Conservation (phyloP, 2,113 vertebrate genomes). For the Gallinago undulata region DNA sequence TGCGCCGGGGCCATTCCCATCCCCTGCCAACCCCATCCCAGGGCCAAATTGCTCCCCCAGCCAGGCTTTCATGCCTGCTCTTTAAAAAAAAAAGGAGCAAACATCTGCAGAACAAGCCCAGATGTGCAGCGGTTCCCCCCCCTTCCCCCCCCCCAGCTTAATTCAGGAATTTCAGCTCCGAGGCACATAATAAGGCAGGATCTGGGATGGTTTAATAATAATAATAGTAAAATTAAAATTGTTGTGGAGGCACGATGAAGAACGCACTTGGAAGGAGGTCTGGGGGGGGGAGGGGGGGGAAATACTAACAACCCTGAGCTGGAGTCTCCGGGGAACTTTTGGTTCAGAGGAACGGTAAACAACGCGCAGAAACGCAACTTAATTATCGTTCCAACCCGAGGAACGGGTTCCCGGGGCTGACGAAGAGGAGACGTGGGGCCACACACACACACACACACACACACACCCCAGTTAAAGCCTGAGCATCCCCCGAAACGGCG, state of each 20-base stretch:
- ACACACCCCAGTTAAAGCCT: accelerated
- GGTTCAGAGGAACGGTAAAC: slow-evolving; percentile 73
- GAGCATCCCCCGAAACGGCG: neutral
- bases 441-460: no score
- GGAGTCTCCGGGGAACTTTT: slow-evolving; percentile 63
- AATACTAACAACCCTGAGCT: neutral
- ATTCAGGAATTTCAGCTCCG: slow-evolving; percentile 71
- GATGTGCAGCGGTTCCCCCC: neutral
- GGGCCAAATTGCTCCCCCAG: neutral
- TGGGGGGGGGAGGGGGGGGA: neutral
- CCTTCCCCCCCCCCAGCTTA: neutral
- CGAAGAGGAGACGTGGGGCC: accelerated
- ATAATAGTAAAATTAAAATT: slow-evolving; percentile 77
- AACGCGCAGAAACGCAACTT: slow-evolving; percentile 73
- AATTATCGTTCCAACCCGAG: slow-evolving; percentile 61
- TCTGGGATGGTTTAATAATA: slow-evolving; percentile 70
- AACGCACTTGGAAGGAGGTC: slow-evolving; percentile 59
- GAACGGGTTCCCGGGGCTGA: neutral
- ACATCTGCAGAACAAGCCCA: slow-evolving; percentile 65
- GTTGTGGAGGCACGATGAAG: slow-evolving; percentile 70
- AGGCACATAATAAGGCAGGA: slow-evolving; percentile 65
- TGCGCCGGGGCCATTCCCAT: neutral
- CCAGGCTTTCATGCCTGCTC: slow-evolving; percentile 36
- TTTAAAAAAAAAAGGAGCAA: slow-evolving; percentile 19
- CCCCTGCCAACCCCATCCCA: neutral